Evolutionary conservation across 2,797 vertebrate species (phyloP), one percentile per base, ranked within the genome.

Genomic region (Leucoraja ocellata): DNA sequence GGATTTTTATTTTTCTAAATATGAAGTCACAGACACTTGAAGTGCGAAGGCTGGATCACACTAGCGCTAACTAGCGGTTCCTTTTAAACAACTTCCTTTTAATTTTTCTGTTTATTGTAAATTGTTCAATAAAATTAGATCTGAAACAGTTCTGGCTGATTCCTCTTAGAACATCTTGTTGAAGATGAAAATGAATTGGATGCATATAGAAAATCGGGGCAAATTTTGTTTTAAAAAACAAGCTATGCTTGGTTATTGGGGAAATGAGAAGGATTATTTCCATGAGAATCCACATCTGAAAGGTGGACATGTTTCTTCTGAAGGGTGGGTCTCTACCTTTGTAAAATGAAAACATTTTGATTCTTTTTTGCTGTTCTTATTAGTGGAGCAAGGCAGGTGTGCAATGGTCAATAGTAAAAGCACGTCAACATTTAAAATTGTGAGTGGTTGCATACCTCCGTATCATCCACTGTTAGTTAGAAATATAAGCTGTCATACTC

Each of bases 61-160:
- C 68, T 91, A 25, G n/a, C 65, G 71, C 54, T 73, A 92, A 92
- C 23, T 23, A 74, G 23, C 25, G 88, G 16, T 73, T 91, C 68
- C 88, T 74, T 91, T 46, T 91, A 25, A 91, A 73, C 65, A n/a
- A 21, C 71, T 74, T 92, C 10, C 68, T 91, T 86, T 88, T 92
- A 36, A 74, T 74, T 54, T 92, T 92, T 25, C 10, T 28, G 10
- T 92, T 76, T 92, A 74, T 74, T 76, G 23, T 54, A 54, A 14
- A 74, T 39, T 39, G 90, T 28, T 76, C 74, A 91, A 25, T 25
- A 39, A 73, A 73, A n/a, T 73, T 39, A 92, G 90, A 76, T 76
- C 90, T 91, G 46, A 76, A 91, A 92, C 9, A 39, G 11, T 54
- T 46, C 39, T 76, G 90, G 68, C n/a, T 76, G 39, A 92, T 92